Conservation (phyloP, 30 jellyfish, hydroid and myxozoan genomes). For the Haliclystus octoradiatus region DNA sequence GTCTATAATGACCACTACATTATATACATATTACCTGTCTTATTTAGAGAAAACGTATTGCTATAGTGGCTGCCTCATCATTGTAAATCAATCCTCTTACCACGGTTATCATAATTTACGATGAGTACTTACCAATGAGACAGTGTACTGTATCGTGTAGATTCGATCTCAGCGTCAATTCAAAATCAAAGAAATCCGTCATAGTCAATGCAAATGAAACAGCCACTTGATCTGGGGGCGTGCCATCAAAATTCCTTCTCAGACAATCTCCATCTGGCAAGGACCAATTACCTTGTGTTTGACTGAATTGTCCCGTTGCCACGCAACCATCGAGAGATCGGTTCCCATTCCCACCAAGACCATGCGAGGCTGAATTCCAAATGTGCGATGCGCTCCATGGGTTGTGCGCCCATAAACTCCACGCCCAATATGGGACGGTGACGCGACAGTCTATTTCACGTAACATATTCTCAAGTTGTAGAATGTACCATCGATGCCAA, state of each 20-base stretch:
- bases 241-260: conserved; percentile 17
- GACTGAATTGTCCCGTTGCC: no score
- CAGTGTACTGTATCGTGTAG: conserved; percentile 66
- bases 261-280: no score
- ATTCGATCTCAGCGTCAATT: conserved; percentile 23
- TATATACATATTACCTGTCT: no score
- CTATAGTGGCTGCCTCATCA: no score
- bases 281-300: no score
- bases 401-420: conserved; percentile 51
- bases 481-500: conserved; percentile 81
- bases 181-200: conserved; percentile 20
- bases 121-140: conserved; percentile 33
- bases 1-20: no score
- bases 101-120: no score
- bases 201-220: conserved; percentile 3
- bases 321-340: no score
- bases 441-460: conserved; percentile 73
- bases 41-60: no score
- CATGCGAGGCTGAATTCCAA: conserved; percentile 44
- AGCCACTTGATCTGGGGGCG: conserved; percentile 50
- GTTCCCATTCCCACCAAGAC: conserved; percentile 29
- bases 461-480: conserved; percentile 55
- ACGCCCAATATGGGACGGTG: conserved; percentile 82
- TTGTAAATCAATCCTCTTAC: no score
- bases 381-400: conserved; percentile 58